Conservation (phyloP, 1,140 invertebrate genomes). For the Solenopsis fugax region DNA sequence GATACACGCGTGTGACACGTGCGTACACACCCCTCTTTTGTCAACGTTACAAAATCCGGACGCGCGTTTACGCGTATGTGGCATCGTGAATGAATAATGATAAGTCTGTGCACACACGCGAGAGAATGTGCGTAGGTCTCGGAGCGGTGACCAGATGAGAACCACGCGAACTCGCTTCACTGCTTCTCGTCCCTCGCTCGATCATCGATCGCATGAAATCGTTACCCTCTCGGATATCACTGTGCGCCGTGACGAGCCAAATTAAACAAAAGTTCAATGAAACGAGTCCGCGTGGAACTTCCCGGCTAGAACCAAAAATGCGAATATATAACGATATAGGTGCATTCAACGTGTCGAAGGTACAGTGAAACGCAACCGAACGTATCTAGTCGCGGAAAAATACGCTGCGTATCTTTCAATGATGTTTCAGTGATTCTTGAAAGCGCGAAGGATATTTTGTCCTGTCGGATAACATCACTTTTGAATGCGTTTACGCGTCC, state of each 20-base stretch:
- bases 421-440: no score
- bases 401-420: neutral
- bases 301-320: constrained; percentile 35
- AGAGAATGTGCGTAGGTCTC: constrained; percentile 37
- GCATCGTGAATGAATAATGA: constrained; percentile 68
- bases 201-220: constrained; percentile 49
- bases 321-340: neutral
- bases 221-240: constrained; percentile 1
- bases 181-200: neutral
- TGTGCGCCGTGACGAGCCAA: neutral
- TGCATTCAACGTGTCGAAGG: neutral
- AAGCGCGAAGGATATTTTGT: neutral
- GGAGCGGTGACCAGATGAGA: constrained; percentile 57
- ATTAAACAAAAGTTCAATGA: constrained; percentile 26
- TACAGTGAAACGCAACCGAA: neutral
- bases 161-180: constrained; percentile 17
- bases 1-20: neutral
- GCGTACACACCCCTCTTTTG: neutral
- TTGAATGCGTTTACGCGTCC: neutral
- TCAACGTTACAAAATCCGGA: constrained; percentile 68
- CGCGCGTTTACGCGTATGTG: constrained; percentile 45
- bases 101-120: constrained; percentile 61
- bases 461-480: neutral
- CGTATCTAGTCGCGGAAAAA: neutral
- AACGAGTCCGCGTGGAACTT: constrained; percentile 6